These are phyloP conservation scores for Agrochola lota DNA, from an alignment of 2,888 invertebrate genomes.

Conservation along the genomic window DNA sequence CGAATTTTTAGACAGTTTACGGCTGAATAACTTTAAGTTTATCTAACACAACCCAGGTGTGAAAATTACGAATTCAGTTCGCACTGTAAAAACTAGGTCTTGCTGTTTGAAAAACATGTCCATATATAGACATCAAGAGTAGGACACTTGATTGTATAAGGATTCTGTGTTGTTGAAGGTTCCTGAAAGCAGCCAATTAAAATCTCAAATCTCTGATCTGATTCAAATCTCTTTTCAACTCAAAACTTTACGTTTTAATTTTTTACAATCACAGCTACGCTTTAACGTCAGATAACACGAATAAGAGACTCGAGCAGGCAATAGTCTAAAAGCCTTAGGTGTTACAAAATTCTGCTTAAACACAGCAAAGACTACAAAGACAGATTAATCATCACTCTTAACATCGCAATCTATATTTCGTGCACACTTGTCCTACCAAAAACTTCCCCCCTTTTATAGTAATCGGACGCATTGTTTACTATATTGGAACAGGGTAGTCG, in stretches of 20 bases:
- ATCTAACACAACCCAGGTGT: background rate
- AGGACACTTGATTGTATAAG: background rate
- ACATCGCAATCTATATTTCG: slow-evolving; percentile 38
- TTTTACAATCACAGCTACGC: background rate
- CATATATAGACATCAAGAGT: background rate
- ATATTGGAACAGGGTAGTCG: slow-evolving; percentile 13
- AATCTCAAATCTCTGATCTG: background rate
- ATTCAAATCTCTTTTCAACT: background rate
- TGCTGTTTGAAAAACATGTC: background rate
- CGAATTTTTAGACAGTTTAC: background rate
- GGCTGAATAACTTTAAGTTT: background rate
- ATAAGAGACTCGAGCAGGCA: background rate
- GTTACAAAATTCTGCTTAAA: background rate
- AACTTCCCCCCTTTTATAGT: slow-evolving; percentile 36
- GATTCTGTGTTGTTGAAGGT: too few relatives aligned
- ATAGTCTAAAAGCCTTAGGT: background rate
- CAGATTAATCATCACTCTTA: background rate
- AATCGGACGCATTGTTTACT: slow-evolving; percentile 45
- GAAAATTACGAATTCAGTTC: background rate
- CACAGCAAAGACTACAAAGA: background rate
- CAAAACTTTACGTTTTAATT: too few relatives aligned
- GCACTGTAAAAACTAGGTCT: background rate
- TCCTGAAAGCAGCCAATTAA: background rate
- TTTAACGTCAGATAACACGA: background rate
- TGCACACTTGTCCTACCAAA: slow-evolving; percentile 28